Conservation (phyloP, 1,140 invertebrate species). For the Teleopsis dalmanni region DNA sequence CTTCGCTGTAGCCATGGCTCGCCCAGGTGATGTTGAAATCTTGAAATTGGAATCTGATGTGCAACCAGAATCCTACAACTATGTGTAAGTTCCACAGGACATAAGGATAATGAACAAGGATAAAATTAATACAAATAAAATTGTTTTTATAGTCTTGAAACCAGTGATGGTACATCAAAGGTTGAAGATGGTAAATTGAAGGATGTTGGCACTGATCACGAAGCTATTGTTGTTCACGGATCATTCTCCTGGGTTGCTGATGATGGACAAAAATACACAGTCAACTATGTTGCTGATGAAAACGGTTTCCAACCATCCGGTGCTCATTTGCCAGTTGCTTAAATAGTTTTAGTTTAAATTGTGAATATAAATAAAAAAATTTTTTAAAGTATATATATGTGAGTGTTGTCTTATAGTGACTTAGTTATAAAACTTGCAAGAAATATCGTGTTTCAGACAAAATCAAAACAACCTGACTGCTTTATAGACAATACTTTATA, state of each 20-base stretch:
- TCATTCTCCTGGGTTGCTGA: constrained; percentile 57
- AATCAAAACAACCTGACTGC: no score
- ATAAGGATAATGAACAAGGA: no score
- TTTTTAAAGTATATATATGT: no score
- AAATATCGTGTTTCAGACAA: no score
- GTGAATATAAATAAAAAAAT: no score
- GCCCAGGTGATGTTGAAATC: constrained; percentile 5
- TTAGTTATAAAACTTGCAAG: no score
- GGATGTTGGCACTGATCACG: constrained; percentile 52
- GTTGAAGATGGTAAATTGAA: constrained; percentile 57
- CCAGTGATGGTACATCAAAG: constrained; percentile 55
- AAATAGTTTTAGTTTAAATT: no score
- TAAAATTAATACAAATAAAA: no score
- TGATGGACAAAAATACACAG: constrained; percentile 52
- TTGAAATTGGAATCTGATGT: constrained; percentile 9
- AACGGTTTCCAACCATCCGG: constrained; percentile 66
- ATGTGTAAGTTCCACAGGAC: no score
- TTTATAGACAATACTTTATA: no score
- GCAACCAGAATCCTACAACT: constrained; percentile 9
- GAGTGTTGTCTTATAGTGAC: no score
- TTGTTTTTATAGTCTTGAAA: constrained; percentile 51
- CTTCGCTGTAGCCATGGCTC: constrained; percentile 15
- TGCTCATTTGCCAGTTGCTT: no score
- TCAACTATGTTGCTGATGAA: constrained; percentile 58
- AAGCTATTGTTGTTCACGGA: constrained; percentile 52